phyloP scores from a whole-genome alignment of 2,888 invertebrate genomes.

The Maniola hyperantus region DNA sequence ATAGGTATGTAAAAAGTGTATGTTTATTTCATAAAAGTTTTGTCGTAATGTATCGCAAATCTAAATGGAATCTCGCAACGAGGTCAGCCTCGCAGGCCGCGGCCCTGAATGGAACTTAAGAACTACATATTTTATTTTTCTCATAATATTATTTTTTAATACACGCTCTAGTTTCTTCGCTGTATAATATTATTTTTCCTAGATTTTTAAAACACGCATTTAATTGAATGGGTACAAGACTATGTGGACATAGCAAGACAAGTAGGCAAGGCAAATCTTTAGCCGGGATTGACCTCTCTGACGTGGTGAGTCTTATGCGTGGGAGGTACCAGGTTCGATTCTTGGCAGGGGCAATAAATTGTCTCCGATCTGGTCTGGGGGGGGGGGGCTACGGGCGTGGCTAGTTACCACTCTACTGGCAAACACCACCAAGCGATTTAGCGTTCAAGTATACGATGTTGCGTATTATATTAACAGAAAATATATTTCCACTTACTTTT shows the following conservation, averaged over 20 bases:
- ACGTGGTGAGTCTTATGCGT: no score
- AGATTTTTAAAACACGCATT: conserved; percentile 4
- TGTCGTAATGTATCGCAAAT: conserved; percentile 7
- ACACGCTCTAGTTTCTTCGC: conserved; percentile 5
- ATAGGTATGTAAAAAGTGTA: not conserved
- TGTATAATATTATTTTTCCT: not conserved
- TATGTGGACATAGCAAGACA: no score
- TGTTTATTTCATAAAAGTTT: conserved; percentile 10
- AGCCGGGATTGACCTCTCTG: not conserved
- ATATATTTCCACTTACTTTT: no score
- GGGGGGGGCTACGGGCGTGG: no score
- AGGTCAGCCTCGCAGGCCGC: conserved; percentile 7
- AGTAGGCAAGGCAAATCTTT: not conserved
- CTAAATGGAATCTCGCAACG: conserved; percentile 23
- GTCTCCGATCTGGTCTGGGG: no score
- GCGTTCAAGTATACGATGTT: no score
- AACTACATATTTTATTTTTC: conserved; percentile 15
- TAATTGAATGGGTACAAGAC: not conserved
- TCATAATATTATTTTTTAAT: conserved; percentile 15
- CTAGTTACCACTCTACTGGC: no score
- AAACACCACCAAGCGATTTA: no score
- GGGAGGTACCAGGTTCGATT: no score
- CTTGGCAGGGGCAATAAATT: not conserved
- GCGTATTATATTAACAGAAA: no score
- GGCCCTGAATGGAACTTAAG: conserved; percentile 15